Evolutionary conservation across 1,140 invertebrate species (phyloP).

Genomic region (Lordiphosa clarofinis): DNA sequence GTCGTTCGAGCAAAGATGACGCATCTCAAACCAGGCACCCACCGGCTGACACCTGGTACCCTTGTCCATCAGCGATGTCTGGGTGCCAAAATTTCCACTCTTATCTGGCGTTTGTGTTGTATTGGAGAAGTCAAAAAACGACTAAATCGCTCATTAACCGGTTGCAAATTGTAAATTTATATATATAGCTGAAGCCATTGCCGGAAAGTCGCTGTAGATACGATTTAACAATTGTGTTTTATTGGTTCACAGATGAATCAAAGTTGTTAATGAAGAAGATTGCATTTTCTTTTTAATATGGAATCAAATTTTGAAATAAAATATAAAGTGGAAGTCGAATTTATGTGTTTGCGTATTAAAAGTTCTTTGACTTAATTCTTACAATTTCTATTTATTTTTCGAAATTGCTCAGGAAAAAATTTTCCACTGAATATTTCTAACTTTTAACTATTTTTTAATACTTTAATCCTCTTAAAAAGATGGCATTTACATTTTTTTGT

Average conservation of each 20-base stretch:
- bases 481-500: too few species aligned
- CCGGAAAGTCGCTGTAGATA: constrained; percentile 1
- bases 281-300: neutral
- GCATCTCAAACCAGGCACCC: constrained; percentile 13
- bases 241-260: too few species aligned
- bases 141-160: constrained; percentile 66
- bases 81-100: constrained; percentile 51
- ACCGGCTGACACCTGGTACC: neutral
- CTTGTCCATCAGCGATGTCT: constrained; percentile 15
- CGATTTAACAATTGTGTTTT: too few species aligned
- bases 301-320: neutral
- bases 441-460: too few species aligned
- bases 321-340: too few species aligned
- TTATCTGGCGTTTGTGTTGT: constrained; percentile 53
- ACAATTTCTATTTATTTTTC: too few species aligned
- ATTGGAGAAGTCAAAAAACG: constrained; percentile 54
- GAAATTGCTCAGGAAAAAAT: too few species aligned
- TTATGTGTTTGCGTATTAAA: too few species aligned
- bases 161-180: constrained; percentile 34
- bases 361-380: too few species aligned
- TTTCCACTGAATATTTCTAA: too few species aligned
- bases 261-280: too few species aligned
- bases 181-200: constrained; percentile 12
- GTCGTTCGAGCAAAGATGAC: constrained; percentile 34
- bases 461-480: too few species aligned